Base-by-base conservation (phyloP, 2,113 vertebrate genomes). In the Emydocephalus ijimae region DNA sequence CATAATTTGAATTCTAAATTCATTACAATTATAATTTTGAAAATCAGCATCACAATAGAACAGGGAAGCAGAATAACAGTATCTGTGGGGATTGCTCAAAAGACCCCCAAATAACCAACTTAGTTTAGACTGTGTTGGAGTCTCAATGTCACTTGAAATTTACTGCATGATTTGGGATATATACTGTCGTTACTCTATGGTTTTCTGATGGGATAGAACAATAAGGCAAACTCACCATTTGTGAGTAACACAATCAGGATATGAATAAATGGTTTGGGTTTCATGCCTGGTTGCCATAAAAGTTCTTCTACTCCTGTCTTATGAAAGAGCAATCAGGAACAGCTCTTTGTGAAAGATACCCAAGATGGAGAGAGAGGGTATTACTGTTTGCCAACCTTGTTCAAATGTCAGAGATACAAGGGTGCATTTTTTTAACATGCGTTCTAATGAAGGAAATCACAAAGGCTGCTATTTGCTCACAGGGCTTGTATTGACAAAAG, bases 391-490 rank as follows among this genome's bases (percentile, higher is more conserved):
- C 91, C 1, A 52, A 91, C 89, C 74, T 92, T 90, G 29, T 95
- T 92, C 90, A 92, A 94, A 94, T 34, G 43, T 90, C 93, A 95
- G 94, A 92, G 94, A 93, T 5, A 89, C 57, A 96, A 94, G 87
- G 57, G 89, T n/a, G 18, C 0, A 0, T 87, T 95, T 96, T 96
- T 88, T 14, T 4, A 55, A 93, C 96, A 91, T 91, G 93, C 57
- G 90, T 93, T 94, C 56, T 43, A 95, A 93, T 54, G 89, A 26
- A 64, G 89, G 29, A 54, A 90, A 85, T 91, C 92, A 95, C 91
- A 96, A 94, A 95, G 91, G 85, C 93, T 29, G 90, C 64, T 96
- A 91, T 96, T 97, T 96, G 94, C 95, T 93, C 61, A 92, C 95
- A 96, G 85, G 90, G 59, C 90, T 93, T 94, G 55, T 95, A 93